phyloP scores from a whole-genome alignment of 23 tunicate species.

The Phallusia fumigata region DNA sequence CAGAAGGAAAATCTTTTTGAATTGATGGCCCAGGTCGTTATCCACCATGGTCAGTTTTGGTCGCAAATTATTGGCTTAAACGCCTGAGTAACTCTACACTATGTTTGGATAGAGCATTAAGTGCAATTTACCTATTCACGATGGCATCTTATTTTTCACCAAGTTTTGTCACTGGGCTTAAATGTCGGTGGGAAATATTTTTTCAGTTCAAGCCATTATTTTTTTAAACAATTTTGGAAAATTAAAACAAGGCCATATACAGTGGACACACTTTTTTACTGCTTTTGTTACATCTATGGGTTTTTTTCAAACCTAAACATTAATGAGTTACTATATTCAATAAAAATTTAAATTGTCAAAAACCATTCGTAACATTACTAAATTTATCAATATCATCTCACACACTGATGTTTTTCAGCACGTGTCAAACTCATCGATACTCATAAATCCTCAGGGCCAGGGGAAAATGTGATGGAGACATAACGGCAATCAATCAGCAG shows the following conservation, averaged over 20 bases:
- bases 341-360: too few species aligned
- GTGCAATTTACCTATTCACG: neutral
- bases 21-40: neutral
- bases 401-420: neutral
- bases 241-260: too few species aligned
- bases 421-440: neutral
- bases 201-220: too few species aligned
- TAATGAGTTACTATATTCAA: too few species aligned
- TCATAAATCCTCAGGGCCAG: neutral
- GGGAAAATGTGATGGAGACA: neutral
- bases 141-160: neutral
- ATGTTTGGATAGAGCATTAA: neutral
- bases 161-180: neutral
- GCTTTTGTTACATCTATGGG: too few species aligned
- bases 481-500: neutral
- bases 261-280: too few species aligned
- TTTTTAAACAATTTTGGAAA: too few species aligned
- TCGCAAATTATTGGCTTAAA: neutral
- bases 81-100: neutral
- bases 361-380: too few species aligned
- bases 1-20: too few species aligned
- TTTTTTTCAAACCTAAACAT: too few species aligned
- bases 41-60: neutral
- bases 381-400: neutral
- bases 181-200: neutral